These are phyloP conservation scores for Pimpla rufipes DNA, from an alignment of 2,888 invertebrate genomes.

Conservation along the genomic window DNA sequence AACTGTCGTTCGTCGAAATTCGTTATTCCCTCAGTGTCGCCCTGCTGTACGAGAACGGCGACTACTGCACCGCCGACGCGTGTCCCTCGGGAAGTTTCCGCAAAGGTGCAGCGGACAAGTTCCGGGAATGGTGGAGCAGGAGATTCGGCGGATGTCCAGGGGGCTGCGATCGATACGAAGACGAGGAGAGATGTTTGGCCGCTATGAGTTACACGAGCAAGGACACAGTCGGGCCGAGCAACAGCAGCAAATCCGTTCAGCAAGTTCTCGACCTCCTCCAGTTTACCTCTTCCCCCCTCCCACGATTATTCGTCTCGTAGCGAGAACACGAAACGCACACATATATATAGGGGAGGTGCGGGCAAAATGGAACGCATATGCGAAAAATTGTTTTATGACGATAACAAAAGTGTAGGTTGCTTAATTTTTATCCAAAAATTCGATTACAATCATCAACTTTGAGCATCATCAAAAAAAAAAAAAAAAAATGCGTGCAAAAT, in stretches of 20 bases:
- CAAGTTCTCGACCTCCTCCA: slow-evolving; percentile 39
- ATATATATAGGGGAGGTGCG: too few species aligned
- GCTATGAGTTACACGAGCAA: slow-evolving; percentile 79
- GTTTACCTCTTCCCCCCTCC: background rate
- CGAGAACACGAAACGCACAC: background rate
- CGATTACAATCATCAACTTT: too few species aligned
- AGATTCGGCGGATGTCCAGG: slow-evolving; percentile 73
- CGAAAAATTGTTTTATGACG: too few species aligned
- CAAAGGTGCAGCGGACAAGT: slow-evolving; percentile 66
- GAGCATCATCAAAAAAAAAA: too few species aligned
- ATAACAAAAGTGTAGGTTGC: too few species aligned
- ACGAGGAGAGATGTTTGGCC: slow-evolving; percentile 79
- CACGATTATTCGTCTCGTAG: background rate
- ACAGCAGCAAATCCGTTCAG: slow-evolving; percentile 57
- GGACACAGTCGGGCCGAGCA: slow-evolving; percentile 70
- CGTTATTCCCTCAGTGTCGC: slow-evolving; percentile 74
- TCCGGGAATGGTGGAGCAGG: slow-evolving; percentile 73
- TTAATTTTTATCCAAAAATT: too few species aligned
- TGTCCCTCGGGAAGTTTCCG: slow-evolving; percentile 63
- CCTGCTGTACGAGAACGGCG: slow-evolving; percentile 76
- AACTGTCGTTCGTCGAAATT: background rate
- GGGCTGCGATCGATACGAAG: slow-evolving; percentile 70
- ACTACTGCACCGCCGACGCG: slow-evolving; percentile 72
- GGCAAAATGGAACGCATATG: too few species aligned
- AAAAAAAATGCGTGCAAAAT: too few species aligned